Percentiles rank a stretch among this genome's conserved stretches.
Evolutionary conservation across 2,113 vertebrate genomes (phyloP).

Genomic region (Sander lucioperca): DNA sequence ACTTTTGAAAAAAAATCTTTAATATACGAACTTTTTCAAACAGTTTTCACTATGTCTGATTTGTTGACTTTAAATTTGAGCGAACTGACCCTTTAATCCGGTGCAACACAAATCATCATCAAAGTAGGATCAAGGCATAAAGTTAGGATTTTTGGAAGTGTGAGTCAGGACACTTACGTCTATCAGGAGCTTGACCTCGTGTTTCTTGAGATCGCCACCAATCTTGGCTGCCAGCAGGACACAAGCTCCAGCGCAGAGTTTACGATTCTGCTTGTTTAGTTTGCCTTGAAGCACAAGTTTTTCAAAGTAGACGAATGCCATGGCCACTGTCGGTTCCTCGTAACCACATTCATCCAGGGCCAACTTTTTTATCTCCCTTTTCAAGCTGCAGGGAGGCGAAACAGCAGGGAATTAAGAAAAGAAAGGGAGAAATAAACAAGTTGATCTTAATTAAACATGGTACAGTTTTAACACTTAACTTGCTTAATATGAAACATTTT

Average conservation of each 20-base stretch:
- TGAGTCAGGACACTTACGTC: constrained; percentile 87
- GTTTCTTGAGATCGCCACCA: constrained; percentile 96
- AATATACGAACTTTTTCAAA: not conserved
- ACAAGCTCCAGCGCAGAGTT: constrained; percentile 96
- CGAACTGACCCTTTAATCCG: not conserved
- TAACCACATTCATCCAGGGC: constrained; percentile 95
- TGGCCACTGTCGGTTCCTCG: constrained; percentile 96
- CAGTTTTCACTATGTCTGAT: not conserved
- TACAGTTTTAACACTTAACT: not conserved
- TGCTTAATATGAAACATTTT: not conserved
- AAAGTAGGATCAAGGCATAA: not conserved
- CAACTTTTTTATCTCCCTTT: constrained; percentile 96
- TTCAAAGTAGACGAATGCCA: constrained; percentile 99
- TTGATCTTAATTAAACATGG: not conserved
- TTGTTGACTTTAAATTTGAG: not conserved
- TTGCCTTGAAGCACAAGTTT: constrained; percentile 98
- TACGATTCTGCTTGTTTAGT: constrained; percentile 98
- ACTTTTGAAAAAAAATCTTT: not conserved
- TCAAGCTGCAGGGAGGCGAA: constrained; percentile 85
- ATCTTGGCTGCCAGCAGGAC: constrained; percentile 97
- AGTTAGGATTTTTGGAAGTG: not conserved
- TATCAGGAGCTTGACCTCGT: constrained; percentile 97
- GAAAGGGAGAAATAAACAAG: not conserved
- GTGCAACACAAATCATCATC: not conserved
- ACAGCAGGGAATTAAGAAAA: not conserved